phyloP scores from a whole-genome alignment of 2,888 invertebrate genomes.

The Diaperis boleti region DNA sequence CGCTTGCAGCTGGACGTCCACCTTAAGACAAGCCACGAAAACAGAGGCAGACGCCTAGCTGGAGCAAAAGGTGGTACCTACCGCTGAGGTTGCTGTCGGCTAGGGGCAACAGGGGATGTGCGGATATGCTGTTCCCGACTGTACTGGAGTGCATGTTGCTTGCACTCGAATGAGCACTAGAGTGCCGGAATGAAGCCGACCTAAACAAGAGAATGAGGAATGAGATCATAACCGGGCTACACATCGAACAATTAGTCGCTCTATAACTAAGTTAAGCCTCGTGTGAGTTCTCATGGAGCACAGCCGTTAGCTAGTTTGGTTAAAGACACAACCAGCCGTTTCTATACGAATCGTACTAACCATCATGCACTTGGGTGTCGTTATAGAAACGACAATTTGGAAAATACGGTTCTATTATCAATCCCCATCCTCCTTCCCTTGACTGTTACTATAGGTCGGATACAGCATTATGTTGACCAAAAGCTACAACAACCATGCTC shows the following conservation, averaged over 20 bases:
- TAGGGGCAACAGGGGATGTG: conserved; percentile 94
- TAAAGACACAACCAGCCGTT: conserved; percentile 32
- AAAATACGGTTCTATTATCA: conserved; percentile 39
- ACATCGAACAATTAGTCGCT: conserved; percentile 53
- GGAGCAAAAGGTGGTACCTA: conserved; percentile 60
- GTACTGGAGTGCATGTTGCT: conserved; percentile 76
- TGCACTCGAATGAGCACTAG: conserved; percentile 76
- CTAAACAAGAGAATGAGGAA: conserved; percentile 73
- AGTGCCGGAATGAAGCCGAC: conserved; percentile 95
- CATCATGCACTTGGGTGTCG: conserved; percentile 28
- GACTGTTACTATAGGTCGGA: conserved; percentile 58
- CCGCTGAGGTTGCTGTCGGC: conserved; percentile 72
- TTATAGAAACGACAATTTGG: conserved; percentile 50
- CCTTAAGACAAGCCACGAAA: neutral
- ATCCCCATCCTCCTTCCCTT: conserved; percentile 67
- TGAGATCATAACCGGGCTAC: conserved; percentile 54
- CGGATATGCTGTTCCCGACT: conserved; percentile 91
- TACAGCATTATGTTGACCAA: conserved; percentile 63
- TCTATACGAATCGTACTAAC: conserved; percentile 41
- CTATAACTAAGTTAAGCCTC: conserved; percentile 50
- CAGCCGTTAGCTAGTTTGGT: conserved; percentile 57
- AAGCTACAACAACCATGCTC: conserved; percentile 66
- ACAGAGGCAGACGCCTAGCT: neutral
- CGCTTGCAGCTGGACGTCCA: neutral
- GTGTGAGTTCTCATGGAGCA: conserved; percentile 58